A percentile compares a stretch with the other conserved stretches of the same genome.
Evolutionary conservation across 2,797 vertebrate genomes (phyloP).

Genomic region (Cyclura pinguis): DNA sequence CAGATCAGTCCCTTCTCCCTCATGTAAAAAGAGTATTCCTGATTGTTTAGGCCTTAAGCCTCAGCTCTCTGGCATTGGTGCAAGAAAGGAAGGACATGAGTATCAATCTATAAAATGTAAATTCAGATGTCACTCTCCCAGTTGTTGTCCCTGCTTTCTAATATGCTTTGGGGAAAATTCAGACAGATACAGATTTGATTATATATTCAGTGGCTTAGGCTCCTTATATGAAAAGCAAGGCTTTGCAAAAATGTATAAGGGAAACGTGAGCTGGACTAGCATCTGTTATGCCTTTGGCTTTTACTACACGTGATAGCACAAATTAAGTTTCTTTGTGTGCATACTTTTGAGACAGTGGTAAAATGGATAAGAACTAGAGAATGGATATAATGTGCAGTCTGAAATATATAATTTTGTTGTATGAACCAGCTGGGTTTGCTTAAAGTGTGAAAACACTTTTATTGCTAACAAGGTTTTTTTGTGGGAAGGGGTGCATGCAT

Average conservation of each 20-base stretch:
- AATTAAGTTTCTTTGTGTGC: slow-evolving; percentile 22
- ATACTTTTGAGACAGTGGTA: slow-evolving; percentile 18
- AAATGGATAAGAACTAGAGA: slow-evolving; percentile 17
- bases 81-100: neutral
- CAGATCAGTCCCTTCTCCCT: neutral
- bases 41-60: neutral
- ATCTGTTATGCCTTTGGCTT: slow-evolving; percentile 25
- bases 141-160: neutral
- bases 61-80: neutral
- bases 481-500: neutral
- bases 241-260: neutral
- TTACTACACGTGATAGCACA: slow-evolving; percentile 22
- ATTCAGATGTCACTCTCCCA: neutral
- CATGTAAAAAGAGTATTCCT: neutral
- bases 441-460: slow-evolving; percentile 44
- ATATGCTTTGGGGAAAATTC: neutral
- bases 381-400: slow-evolving; percentile 29
- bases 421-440: neutral
- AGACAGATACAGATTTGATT: neutral
- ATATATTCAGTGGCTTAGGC: neutral
- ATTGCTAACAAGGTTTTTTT: slow-evolving; percentile 14
- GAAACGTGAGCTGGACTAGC: neutral
- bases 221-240: neutral
- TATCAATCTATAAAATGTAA: neutral
- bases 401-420: slow-evolving; percentile 43